These are phyloP conservation scores for Ellobius talpinus DNA, from an alignment of 2,113 vertebrate genomes.

Conservation along the genomic window DNA sequence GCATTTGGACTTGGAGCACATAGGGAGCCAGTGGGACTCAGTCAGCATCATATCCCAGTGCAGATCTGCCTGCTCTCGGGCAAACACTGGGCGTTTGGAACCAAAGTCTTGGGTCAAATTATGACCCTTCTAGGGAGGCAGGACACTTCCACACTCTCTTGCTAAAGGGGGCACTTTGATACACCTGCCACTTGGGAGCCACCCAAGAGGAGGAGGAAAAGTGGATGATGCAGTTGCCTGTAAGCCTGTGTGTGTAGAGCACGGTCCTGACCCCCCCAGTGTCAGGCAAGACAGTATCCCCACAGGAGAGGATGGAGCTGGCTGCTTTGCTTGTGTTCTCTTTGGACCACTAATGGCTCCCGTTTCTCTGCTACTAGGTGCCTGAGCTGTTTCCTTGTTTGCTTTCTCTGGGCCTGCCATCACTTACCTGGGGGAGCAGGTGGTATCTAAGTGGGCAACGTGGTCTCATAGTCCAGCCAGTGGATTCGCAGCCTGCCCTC, in stretches of 20 bases:
- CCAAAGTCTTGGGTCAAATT: background rate
- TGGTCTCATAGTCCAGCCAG: background rate
- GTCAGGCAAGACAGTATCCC: background rate
- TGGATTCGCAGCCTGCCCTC: background rate
- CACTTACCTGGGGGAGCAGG: background rate
- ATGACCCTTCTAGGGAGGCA: background rate
- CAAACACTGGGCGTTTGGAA: background rate
- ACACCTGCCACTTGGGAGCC: background rate
- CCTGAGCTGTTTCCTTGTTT: background rate
- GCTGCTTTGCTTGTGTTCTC: background rate
- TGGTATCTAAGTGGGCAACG: background rate
- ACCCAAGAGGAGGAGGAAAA: background rate
- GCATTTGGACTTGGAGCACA: background rate
- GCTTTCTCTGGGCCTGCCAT: background rate
- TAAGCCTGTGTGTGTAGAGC: background rate
- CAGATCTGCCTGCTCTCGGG: background rate
- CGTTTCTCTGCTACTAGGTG: background rate
- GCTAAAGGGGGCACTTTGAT: background rate
- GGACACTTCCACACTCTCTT: background rate
- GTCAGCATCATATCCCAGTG: background rate
- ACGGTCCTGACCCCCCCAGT: accelerated
- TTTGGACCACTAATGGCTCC: background rate
- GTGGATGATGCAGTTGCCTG: background rate
- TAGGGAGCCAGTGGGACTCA: background rate
- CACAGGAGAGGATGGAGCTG: too few relatives aligned